Conservation (phyloP, 2,113 vertebrate genomes). For the Struthio camelus region DNA sequence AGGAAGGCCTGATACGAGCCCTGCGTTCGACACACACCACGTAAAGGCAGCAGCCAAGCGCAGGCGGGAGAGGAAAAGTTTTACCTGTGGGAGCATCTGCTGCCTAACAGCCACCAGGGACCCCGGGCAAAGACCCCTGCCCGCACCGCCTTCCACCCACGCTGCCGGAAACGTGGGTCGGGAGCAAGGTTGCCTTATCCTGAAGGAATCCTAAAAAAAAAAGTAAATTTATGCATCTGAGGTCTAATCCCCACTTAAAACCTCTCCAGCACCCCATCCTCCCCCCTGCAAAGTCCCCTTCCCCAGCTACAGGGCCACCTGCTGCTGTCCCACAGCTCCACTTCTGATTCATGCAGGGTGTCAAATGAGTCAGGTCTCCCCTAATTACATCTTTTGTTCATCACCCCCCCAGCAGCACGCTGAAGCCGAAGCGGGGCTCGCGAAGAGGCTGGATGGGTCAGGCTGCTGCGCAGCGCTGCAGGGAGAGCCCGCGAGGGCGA, state of each 20-base stretch:
- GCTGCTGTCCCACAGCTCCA: no score
- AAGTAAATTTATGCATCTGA: background rate
- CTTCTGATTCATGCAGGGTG: background rate
- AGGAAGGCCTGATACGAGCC: background rate
- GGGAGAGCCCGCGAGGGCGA: no score
- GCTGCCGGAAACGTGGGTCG: no score
- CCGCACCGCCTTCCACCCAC: background rate
- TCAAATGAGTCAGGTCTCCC: background rate
- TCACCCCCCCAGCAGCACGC: background rate
- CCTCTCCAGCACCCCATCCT: background rate
- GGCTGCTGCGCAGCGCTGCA: no score
- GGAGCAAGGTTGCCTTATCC: no score
- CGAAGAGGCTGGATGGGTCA: no score
- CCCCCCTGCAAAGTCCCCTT: background rate
- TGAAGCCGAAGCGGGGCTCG: no score
- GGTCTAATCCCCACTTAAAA: background rate
- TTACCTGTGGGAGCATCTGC: background rate
- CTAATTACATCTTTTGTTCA: background rate
- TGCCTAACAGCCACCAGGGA: background rate
- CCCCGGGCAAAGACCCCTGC: background rate
- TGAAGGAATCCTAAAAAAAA: no score
- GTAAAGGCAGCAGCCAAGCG: accelerated
- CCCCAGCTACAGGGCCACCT: background rate
- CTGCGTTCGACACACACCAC: accelerated
- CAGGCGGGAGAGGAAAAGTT: background rate